phyloP scores from a whole-genome alignment of 2,113 vertebrate genomes.

The Perca fluviatilis region DNA sequence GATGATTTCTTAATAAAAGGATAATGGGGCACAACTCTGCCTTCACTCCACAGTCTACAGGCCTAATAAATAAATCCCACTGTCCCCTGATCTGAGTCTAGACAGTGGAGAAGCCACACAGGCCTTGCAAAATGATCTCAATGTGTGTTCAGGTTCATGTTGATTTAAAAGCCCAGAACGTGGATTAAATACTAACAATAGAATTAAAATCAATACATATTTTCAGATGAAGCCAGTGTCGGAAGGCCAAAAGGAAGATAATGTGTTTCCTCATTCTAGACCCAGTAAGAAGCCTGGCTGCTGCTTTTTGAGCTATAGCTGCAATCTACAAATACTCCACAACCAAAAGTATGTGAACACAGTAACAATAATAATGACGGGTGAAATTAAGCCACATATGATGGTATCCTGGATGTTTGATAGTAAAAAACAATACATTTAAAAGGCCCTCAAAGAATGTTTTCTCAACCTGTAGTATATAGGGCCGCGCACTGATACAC shows the following conservation, averaged over 20 bases:
- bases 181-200: constrained; percentile 42
- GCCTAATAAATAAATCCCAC: neutral
- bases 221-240: constrained; percentile 38
- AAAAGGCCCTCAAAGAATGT: neutral
- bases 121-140: constrained; percentile 28
- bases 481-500: no score
- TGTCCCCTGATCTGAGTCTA: constrained; percentile 24
- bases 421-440: neutral
- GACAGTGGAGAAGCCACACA: neutral
- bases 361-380: neutral
- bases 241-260: constrained; percentile 30
- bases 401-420: neutral
- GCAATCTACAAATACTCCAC: constrained; percentile 3
- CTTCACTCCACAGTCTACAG: neutral
- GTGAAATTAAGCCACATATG: neutral
- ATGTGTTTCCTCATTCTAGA: constrained; percentile 32
- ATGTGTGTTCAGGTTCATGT: constrained; percentile 29
- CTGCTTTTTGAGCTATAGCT: neutral
- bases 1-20: neutral
- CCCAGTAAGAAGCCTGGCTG: neutral
- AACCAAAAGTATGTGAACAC: neutral
- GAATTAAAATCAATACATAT: constrained; percentile 51
- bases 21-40: neutral
- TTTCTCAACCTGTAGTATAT: no score
- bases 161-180: constrained; percentile 34